Evolutionary conservation across 2,797 vertebrate genomes (phyloP), one percentile per base, ranked within the genome.

Genomic region (Acrocephalus scirpaceus): DNA sequence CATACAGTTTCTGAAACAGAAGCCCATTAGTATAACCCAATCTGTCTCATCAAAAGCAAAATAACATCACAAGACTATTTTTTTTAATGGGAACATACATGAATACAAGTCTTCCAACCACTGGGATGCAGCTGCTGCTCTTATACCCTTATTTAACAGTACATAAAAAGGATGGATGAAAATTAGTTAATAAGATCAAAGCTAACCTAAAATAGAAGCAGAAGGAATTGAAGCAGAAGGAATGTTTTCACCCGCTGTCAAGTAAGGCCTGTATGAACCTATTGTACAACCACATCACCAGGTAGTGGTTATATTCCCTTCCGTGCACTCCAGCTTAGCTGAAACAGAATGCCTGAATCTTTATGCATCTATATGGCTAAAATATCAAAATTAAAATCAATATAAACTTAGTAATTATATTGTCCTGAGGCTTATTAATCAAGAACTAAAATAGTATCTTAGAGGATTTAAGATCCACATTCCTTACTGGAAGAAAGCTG

Each of bases 121-220:
- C 25, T 51, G 34, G 40, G 45, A 56, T 72, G 15, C 17, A 74
- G 16, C 51, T 84, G 32, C 44, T 81, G 48, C 19, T 50, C 57
- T 78, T 64, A 58, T 25, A 34, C 36, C 86, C 12, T n/a, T 76
- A 82, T 50, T 85, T 69, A 90, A 23, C 25, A 86, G 40, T 70
- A 80, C 20, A 44, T 82, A 70, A 94, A 86, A 91, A 53, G 47
- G 22, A 90, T 71, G 27, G 34, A 62, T 27, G 20, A n/a, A n/a
- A 83, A 88, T 91, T 58, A 90, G 83, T 93, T 85, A 94, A 32
- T 67, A 85, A 48, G 47, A 79, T 72, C 60, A 85, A 94, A 70
- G 64, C 50, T 51, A 62, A 44, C 44, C 90, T 91, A 86, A 97
- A 96, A 96, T 73, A 94, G 44, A 70, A 64, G 42, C 67, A 94